Conservation (phyloP, 2,888 invertebrate genomes). For the Mythimna lalbum region DNA sequence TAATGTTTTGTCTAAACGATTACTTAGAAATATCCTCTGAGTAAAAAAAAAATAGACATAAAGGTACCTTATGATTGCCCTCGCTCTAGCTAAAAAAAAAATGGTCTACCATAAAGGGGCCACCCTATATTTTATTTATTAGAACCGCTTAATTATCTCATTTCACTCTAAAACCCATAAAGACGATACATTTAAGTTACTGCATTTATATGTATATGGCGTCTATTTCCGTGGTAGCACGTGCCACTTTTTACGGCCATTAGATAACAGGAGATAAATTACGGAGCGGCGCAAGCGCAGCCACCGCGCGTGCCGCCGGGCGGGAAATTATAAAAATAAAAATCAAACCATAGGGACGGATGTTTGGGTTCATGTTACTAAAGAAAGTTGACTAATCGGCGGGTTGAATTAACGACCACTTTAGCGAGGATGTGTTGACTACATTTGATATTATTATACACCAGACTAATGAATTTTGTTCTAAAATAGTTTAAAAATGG, state of each 20-base stretch:
- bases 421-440: slow-evolving; percentile 37
- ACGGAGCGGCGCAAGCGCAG: slow-evolving; percentile 68
- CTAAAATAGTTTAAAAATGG: slow-evolving; percentile 2
- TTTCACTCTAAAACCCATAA: slow-evolving; percentile 58
- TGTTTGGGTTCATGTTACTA: slow-evolving; percentile 56
- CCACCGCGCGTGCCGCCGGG: slow-evolving; percentile 45
- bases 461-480: slow-evolving; percentile 14
- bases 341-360: slow-evolving; percentile 54
- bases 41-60: no score
- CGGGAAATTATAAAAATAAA: slow-evolving; percentile 63
- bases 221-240: slow-evolving; percentile 73
- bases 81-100: no score
- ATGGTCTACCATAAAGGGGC: no score
- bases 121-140: slow-evolving; percentile 15
- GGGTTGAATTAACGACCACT: slow-evolving; percentile 37
- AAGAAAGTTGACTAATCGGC: slow-evolving; percentile 53
- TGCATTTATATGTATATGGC: slow-evolving; percentile 60
- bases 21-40: no score
- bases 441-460: slow-evolving; percentile 18
- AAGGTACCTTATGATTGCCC: no score
- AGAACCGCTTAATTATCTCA: slow-evolving; percentile 38
- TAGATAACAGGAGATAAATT: slow-evolving; percentile 81
- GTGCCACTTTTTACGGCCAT: slow-evolving; percentile 79
- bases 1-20: no score
- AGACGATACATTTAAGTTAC: slow-evolving; percentile 44